phyloP scores from a whole-genome alignment of 2,797 vertebrate species.

The Halcyon badia region DNA sequence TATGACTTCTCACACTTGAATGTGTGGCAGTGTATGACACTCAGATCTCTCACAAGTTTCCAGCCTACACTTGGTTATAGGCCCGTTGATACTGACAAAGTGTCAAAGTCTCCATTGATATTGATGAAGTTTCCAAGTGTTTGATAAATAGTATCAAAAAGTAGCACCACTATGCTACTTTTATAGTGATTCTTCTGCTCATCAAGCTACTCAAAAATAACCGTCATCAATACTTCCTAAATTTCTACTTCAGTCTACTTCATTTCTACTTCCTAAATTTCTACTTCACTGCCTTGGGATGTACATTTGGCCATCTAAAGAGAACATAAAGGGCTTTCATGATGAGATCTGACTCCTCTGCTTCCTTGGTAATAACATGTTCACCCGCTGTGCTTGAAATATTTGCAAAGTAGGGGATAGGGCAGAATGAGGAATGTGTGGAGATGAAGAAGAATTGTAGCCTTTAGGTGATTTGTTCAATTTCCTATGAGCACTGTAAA shows the following conservation, averaged over 20 bases:
- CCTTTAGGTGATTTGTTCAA: not conserved
- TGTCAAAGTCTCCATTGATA: not conserved
- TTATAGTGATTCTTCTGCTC: not conserved
- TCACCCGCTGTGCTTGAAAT: not conserved
- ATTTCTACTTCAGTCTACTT: too few relatives aligned
- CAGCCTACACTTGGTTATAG: not conserved
- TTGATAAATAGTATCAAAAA: not conserved
- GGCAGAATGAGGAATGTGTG: not conserved
- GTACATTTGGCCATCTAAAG: not conserved
- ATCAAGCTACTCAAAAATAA: not conserved
- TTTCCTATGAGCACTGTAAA: not conserved
- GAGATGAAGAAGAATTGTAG: not conserved
- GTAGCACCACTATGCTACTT: not conserved
- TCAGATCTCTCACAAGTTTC: not conserved
- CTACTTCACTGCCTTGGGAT: not conserved
- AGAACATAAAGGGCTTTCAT: not conserved
- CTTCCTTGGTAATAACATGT: not conserved
- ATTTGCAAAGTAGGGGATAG: not conserved
- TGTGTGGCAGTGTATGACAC: not conserved
- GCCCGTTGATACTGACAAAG: not conserved
- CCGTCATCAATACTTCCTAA: not conserved
- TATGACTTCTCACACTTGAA: not conserved
- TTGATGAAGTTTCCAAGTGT: not conserved
- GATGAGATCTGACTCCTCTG: not conserved
- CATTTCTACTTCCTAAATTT: too few relatives aligned